These are phyloP conservation scores for Tupaia chinensis DNA, from an alignment of 2,113 vertebrate species.

Conservation along the genomic window DNA sequence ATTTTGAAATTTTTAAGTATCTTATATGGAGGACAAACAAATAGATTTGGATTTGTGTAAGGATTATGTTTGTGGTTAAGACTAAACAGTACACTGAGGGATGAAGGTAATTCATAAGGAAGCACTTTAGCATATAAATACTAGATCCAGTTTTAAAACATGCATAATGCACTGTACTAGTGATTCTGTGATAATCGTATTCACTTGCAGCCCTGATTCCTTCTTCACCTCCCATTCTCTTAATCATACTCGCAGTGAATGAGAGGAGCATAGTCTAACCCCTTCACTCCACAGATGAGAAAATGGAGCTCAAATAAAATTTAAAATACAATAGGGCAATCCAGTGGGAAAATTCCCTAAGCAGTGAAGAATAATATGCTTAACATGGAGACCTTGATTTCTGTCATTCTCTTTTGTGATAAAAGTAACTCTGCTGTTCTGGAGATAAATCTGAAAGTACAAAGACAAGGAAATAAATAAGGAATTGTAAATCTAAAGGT, in stretches of 20 bases:
- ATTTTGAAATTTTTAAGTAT: slow-evolving; percentile 74
- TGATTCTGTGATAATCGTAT: slow-evolving; percentile 65
- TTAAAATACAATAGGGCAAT: slow-evolving; percentile 80
- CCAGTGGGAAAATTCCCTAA: slow-evolving; percentile 74
- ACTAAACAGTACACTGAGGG: slow-evolving; percentile 59
- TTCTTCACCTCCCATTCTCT: slow-evolving; percentile 62
- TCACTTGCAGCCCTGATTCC: slow-evolving; percentile 56
- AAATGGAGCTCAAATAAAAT: slow-evolving; percentile 82
- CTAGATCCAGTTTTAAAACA: slow-evolving; percentile 76
- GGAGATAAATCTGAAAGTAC: slow-evolving; percentile 51
- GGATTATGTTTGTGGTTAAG: slow-evolving; percentile 53
- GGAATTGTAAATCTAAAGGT: background rate
- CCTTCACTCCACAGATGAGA: slow-evolving; percentile 61
- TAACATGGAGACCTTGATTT: slow-evolving; percentile 73
- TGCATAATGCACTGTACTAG: slow-evolving; percentile 53
- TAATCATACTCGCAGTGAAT: slow-evolving; percentile 66
- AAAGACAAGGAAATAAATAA: slow-evolving; percentile 67
- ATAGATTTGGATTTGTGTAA: slow-evolving; percentile 75
- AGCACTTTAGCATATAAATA: slow-evolving; percentile 77
- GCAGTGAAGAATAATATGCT: slow-evolving; percentile 73
- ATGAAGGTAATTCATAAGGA: slow-evolving; percentile 75
- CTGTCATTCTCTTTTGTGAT: slow-evolving; percentile 71
- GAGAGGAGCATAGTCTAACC: slow-evolving; percentile 49
- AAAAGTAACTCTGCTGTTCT: slow-evolving; percentile 44
- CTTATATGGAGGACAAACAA: slow-evolving; percentile 65